phyloP scores from a whole-genome alignment of 2,113 vertebrate genomes.

The Melanocharis versteri region DNA sequence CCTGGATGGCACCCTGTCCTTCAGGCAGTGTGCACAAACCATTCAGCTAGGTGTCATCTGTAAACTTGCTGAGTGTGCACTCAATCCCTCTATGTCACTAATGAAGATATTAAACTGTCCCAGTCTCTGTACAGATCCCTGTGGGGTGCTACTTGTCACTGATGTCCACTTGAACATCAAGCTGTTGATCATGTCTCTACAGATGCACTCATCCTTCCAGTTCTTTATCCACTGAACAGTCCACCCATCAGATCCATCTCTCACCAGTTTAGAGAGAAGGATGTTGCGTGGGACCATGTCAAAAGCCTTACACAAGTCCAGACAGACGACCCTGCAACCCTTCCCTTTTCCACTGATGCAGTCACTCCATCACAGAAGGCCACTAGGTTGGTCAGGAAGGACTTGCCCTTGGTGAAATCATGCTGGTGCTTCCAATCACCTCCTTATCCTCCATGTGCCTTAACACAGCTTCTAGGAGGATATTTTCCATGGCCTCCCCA shows the following conservation, averaged over 20 bases:
- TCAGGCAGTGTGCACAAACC: fast-evolving
- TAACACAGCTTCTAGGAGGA: neutral
- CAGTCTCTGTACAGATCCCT: neutral
- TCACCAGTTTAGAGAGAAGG: neutral
- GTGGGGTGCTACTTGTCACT: neutral
- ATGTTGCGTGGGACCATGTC: neutral
- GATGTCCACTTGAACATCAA: neutral
- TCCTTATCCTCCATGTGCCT: neutral
- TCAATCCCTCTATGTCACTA: neutral
- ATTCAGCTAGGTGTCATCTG: neutral
- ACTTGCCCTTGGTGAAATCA: neutral
- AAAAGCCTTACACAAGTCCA: neutral
- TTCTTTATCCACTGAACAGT: neutral
- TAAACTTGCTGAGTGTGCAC: neutral
- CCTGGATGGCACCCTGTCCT: neutral
- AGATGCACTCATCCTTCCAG: neutral
- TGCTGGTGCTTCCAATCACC: neutral
- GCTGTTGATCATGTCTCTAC: neutral
- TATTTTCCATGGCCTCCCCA: neutral
- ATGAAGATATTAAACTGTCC: neutral
- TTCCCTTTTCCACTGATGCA: neutral
- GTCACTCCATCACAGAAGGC: too few relatives aligned
- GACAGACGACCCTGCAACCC: neutral
- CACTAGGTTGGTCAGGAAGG: neutral
- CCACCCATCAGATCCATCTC: neutral